A percentile compares a stretch with the other conserved stretches of the same genome.
phyloP scores from a whole-genome alignment of 2,888 invertebrate genomes.

The Mylabris sibirica region DNA sequence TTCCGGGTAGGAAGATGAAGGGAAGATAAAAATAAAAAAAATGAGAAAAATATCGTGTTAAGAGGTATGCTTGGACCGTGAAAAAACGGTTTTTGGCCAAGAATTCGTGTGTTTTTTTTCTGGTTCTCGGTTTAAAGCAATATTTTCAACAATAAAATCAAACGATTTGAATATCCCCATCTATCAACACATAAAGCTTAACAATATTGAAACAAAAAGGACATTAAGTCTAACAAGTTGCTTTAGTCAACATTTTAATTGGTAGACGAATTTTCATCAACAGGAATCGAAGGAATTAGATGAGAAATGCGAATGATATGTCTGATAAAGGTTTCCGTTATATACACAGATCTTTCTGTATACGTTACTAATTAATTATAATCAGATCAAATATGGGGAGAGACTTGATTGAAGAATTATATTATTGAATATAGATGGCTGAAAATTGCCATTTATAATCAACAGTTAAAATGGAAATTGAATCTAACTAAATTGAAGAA shows the following conservation, averaged over 20 bases:
- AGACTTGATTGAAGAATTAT: constrained; percentile 33
- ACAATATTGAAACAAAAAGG: too few species aligned
- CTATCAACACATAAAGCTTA: too few species aligned
- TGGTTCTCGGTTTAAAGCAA: too few species aligned
- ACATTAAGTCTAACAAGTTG: background rate
- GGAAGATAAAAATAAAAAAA: too few species aligned
- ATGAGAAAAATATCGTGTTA: too few species aligned
- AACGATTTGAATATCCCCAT: constrained; percentile 10
- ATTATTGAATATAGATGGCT: background rate
- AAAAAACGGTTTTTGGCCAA: too few species aligned
- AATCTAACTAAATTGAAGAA: background rate
- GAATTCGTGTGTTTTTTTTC: too few species aligned
- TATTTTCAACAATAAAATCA: constrained; percentile 7
- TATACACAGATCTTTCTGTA: constrained; percentile 1
- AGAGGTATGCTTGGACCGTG: too few species aligned
- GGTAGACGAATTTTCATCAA: background rate
- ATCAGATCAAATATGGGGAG: constrained; percentile 24
- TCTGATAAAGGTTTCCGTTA: background rate
- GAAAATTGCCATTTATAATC: background rate
- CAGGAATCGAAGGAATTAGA: background rate
- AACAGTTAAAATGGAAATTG: background rate
- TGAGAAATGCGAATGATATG: background rate
- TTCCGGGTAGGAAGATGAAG: too few species aligned
- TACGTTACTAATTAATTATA: constrained; percentile 2
- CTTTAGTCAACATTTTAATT: background rate